Percentiles rank a stretch among this genome's conserved stretches.
These are phyloP conservation scores for Incurvaria masculella DNA, from an alignment of 2,888 invertebrate species.

Conservation along the genomic window DNA sequence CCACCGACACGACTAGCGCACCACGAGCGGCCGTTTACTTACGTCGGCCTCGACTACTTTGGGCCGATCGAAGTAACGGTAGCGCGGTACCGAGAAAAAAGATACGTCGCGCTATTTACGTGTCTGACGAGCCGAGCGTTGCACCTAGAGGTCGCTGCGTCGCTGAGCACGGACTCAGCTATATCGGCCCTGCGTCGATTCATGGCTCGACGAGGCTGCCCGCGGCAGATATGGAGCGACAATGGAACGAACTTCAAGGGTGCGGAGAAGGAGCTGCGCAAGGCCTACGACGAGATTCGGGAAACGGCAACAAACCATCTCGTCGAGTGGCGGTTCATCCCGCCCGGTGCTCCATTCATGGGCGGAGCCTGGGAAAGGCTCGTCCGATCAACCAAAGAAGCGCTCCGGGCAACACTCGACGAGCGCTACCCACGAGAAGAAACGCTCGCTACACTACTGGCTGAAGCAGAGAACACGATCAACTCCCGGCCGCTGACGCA, in stretches of 20 bases:
- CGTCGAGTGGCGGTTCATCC: neutral
- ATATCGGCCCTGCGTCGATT: too few relatives aligned
- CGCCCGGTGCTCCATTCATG: neutral
- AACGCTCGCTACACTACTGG: conserved; percentile 2
- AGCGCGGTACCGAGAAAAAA: conserved; percentile 1
- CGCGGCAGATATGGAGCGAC: neutral
- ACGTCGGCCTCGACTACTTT: conserved; percentile 4
- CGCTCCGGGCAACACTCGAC: neutral
- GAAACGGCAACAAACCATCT: neutral
- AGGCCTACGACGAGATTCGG: neutral
- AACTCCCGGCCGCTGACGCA: conserved; percentile 3
- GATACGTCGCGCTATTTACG: conserved; percentile 1
- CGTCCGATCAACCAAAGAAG: neutral
- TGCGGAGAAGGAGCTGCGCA: neutral
- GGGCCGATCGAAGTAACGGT: conserved; percentile 6
- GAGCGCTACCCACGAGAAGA: neutral
- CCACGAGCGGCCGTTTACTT: neutral
- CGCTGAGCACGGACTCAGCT: neutral
- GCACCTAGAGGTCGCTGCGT: neutral
- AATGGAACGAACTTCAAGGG: neutral
- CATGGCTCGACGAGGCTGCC: neutral
- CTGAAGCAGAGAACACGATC: conserved; percentile 3
- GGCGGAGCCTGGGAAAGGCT: neutral
- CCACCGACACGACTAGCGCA: neutral
- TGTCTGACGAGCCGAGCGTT: neutral